Base-by-base conservation (phyloP, 2,888 invertebrate species). In the Flexamia atlantica region DNA sequence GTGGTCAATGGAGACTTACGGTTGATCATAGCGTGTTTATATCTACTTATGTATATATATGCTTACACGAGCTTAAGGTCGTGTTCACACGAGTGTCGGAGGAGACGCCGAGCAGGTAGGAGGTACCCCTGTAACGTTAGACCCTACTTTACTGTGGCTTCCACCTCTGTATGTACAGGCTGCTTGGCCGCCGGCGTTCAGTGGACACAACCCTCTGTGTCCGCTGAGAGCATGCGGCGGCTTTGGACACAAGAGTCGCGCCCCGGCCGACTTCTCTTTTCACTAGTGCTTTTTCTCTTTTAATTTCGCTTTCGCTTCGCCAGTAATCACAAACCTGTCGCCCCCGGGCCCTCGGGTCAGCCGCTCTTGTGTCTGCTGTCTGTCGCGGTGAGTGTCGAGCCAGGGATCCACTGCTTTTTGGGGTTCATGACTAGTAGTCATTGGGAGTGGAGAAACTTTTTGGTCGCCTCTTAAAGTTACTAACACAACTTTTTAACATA, bases 261-360 rank as follows among this genome's bases (percentile, higher is more conserved):
- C 50, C 50, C 50, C 46, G n/a, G 23, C n/a, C 23, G 10, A 25
- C 40, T 23, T 40, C n/a, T 23, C 42, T 5, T 28, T 20, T 32
- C 72, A 17, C 36, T 72, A 20, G 20, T 12, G 42, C 46, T 46
- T 76, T 68, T 70, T 70, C 40, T 40, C 12, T 46, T 76, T 76
- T 76, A 72, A 72, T 72, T 76, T 46, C 76, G 76, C 76, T 76
- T 76, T 7, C n/a, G 76, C 76, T 76, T 76, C n/a, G 46, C 50
- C 76, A n/a, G 17, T 76, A 25, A 76, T 72, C 40, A 40, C 72
- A 28, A 3, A 5, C 9, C 30, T 9, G 1, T n/a, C 1, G 20
- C 36, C 23, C 2, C 4, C 4, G 1, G 60, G 60, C 9, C 28
- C 28, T 60, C 23, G 60, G 40, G 72, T 12, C 40, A 68, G 72